phyloP scores from a whole-genome alignment of 2,888 invertebrate genomes.

The Spialia ferax region DNA sequence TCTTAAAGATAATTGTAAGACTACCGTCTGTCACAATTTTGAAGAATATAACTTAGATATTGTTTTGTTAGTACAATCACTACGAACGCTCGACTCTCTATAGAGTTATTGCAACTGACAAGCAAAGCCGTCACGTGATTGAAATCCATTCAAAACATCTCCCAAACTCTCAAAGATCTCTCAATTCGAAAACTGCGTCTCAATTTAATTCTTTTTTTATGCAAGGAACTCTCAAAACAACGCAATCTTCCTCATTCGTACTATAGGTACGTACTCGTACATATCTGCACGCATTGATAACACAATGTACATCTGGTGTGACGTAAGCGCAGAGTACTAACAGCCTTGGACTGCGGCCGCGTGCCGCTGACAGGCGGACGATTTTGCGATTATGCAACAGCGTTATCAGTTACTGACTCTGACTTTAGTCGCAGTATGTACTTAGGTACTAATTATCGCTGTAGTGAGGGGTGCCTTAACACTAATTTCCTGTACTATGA shows the following conservation, averaged over 20 bases:
- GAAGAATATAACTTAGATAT: no score
- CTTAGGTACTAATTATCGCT: no score
- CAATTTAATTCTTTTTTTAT: conserved; percentile 6
- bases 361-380: conserved; percentile 47
- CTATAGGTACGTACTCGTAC: no score
- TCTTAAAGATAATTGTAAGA: no score
- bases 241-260: conserved; percentile 37
- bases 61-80: no score
- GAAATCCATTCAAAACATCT: not conserved
- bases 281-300: conserved; percentile 57
- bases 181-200: not conserved
- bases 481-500: no score
- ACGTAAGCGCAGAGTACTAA: conserved; percentile 77
- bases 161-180: not conserved
- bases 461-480: no score
- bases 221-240: conserved; percentile 39
- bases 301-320: conserved; percentile 67
- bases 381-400: conserved; percentile 46
- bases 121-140: not conserved
- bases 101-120: no score
- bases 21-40: no score
- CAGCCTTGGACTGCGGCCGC: conserved; percentile 76
- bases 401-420: not conserved
- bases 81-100: no score
- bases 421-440: not conserved